phyloP scores from a whole-genome alignment of 2,888 invertebrate genomes.

The Catocala fraxini region DNA sequence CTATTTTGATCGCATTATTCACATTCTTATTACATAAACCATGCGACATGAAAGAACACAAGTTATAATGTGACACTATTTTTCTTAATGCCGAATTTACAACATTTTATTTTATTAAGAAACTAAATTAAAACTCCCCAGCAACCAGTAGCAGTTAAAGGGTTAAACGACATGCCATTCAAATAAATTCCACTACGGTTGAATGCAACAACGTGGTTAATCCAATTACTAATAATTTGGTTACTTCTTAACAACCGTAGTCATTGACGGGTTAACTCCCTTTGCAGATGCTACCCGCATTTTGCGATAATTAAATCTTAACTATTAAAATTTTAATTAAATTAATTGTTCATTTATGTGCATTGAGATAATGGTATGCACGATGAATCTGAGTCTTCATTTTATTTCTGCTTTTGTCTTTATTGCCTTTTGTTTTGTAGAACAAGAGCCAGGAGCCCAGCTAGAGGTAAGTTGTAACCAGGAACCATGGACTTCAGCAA shows the following conservation, averaged over 20 bases:
- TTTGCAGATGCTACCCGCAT: conserved; percentile 66
- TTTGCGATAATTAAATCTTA: conserved; percentile 32
- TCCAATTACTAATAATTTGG: conserved; percentile 75
- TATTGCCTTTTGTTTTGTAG: too few relatives aligned
- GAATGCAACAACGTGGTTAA: conserved; percentile 65
- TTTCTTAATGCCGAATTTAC: conserved; percentile 18
- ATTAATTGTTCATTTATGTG: conserved; percentile 50
- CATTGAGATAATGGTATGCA: conserved; percentile 37
- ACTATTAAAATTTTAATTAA: conserved; percentile 46
- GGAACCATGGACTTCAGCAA: too few relatives aligned
- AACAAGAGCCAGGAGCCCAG: too few relatives aligned
- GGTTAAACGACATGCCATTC: conserved; percentile 77
- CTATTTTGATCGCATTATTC: too few relatives aligned
- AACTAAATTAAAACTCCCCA: conserved; percentile 51
- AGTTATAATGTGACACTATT: background rate
- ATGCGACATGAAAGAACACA: too few relatives aligned
- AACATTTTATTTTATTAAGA: conserved; percentile 50
- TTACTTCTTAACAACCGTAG: conserved; percentile 69
- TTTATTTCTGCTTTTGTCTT: too few relatives aligned
- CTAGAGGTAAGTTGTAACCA: too few relatives aligned
- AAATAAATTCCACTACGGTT: conserved; percentile 75
- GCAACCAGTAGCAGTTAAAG: conserved; percentile 54
- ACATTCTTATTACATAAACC: too few relatives aligned
- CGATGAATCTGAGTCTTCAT: too few relatives aligned
- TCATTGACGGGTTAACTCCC: conserved; percentile 74